phyloP scores from a whole-genome alignment of 1,140 invertebrate species.

The Stenopsyche tienmushanensis region DNA sequence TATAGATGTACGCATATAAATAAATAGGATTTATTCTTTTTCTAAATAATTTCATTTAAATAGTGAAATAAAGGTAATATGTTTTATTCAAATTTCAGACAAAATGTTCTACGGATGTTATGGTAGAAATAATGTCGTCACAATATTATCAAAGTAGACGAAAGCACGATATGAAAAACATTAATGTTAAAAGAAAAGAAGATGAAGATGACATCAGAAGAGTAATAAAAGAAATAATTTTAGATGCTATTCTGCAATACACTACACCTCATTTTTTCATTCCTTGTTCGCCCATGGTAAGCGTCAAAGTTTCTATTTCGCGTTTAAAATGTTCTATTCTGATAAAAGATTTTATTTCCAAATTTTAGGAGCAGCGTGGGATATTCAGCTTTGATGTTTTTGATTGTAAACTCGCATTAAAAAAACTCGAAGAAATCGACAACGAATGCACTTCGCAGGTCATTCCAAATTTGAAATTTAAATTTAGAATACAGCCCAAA shows the following conservation, averaged over 20 bases:
- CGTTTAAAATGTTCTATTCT: neutral
- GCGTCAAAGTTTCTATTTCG: neutral
- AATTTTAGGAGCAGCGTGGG: constrained; percentile 5
- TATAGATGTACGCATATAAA: too few relatives aligned
- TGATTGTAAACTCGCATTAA: constrained; percentile 3
- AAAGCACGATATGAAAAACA: neutral
- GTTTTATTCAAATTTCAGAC: neutral
- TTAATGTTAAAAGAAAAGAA: neutral
- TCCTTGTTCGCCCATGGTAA: constrained; percentile 14
- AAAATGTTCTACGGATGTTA: neutral
- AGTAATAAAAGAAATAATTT: constrained; percentile 7
- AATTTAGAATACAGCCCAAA: neutral
- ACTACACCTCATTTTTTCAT: constrained; percentile 24
- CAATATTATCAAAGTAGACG: neutral
- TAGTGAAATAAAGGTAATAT: too few relatives aligned
- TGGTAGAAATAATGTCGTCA: neutral
- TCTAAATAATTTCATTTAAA: too few relatives aligned
- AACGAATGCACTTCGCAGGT: constrained; percentile 4
- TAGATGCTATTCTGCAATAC: constrained; percentile 22
- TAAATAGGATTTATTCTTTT: too few relatives aligned
- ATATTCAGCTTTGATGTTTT: constrained; percentile 10
- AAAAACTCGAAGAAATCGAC: neutral
- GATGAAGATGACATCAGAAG: neutral
- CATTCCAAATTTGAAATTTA: constrained; percentile 7
- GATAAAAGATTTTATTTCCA: neutral